Conservation (phyloP, 2,888 invertebrate species). For the Marasmarcha lunaedactyla region DNA sequence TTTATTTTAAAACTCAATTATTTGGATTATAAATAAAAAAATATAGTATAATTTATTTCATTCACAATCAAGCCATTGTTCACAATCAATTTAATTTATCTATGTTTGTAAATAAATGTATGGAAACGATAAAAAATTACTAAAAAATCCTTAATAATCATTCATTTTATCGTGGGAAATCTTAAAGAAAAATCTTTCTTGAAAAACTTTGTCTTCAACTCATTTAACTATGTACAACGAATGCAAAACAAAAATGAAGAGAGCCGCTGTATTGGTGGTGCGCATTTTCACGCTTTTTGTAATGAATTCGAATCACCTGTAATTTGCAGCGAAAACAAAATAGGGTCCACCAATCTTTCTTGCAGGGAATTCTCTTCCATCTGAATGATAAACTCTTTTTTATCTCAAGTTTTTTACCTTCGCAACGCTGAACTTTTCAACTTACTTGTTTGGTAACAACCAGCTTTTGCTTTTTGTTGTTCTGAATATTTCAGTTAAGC, state of each 20-base stretch:
- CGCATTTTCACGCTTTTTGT: conserved; percentile 4
- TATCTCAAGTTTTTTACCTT: neutral
- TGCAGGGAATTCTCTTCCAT: neutral
- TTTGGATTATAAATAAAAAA: too few species aligned
- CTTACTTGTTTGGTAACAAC: neutral
- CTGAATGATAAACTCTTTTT: neutral
- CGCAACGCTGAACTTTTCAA: neutral
- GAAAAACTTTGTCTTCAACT: conserved; percentile 1
- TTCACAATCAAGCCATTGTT: too few species aligned
- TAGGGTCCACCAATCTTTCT: conserved; percentile 1
- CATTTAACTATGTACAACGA: conserved; percentile 8
- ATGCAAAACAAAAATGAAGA: conserved; percentile 7
- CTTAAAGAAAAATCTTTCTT: neutral
- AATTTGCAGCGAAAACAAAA: conserved; percentile 10
- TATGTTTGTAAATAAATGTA: too few species aligned
- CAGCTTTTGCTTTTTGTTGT: neutral
- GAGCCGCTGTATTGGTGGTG: conserved; percentile 2
- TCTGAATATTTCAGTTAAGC: too few species aligned
- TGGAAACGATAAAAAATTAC: too few species aligned
- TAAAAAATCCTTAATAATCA: too few species aligned
- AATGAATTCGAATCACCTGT: conserved; percentile 6
- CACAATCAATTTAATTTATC: too few species aligned
- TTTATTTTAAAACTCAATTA: too few species aligned
- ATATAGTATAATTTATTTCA: too few species aligned
- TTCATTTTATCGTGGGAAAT: too few species aligned